A percentile compares a stretch with the other conserved stretches of the same genome.
These are phyloP conservation scores for Epinotia ramella DNA, from an alignment of 2,888 invertebrate genomes.

Conservation along the genomic window DNA sequence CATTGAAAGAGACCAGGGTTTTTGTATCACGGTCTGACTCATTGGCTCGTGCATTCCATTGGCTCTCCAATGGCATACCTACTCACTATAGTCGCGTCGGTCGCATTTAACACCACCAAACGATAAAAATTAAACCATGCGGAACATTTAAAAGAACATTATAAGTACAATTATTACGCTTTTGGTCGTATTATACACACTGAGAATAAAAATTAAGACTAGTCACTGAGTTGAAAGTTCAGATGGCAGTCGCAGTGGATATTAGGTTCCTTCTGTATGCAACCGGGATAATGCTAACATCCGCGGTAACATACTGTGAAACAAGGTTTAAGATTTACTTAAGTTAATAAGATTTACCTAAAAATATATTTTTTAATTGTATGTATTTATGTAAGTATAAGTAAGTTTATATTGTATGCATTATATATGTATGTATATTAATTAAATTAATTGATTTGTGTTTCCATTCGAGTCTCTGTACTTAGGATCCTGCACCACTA, in stretches of 20 bases:
- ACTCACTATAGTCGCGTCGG: background rate
- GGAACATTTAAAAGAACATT: background rate
- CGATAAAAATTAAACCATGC: background rate
- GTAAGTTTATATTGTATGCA: no score
- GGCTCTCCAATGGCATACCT: background rate
- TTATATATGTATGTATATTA: no score
- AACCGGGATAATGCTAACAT: background rate
- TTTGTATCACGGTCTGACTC: conserved; percentile 3
- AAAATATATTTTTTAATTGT: no score
- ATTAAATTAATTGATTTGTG: no score
- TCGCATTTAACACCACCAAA: background rate
- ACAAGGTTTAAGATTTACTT: background rate
- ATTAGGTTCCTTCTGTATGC: background rate
- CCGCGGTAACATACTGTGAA: background rate
- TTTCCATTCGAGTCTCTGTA: no score
- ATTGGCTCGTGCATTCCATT: background rate
- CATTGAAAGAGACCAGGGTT: conserved; percentile 4
- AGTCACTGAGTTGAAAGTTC: no score
- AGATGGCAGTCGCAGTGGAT: background rate
- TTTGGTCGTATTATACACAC: background rate
- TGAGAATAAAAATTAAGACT: no score
- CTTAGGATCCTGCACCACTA: no score
- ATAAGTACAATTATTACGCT: background rate
- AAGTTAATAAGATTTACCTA: no score
- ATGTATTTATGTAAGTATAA: no score